A percentile compares a stretch with the other conserved stretches of the same genome.
Evolutionary conservation across 2,113 vertebrate species (phyloP).

Genomic region (Notiomystis cincta): DNA sequence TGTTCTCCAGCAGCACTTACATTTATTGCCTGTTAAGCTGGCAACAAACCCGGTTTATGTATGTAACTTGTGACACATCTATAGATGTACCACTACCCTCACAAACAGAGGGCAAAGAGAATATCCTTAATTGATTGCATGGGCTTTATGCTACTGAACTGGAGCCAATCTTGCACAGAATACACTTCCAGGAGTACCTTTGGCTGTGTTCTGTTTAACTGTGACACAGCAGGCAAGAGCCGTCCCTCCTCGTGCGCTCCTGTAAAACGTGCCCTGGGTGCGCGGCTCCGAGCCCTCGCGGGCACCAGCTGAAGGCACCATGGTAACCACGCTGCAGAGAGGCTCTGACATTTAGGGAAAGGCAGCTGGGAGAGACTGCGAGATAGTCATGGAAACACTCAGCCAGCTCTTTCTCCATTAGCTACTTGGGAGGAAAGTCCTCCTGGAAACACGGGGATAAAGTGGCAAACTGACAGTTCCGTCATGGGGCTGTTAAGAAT

Average conservation of each 20-base stretch:
- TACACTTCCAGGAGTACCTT: not conserved
- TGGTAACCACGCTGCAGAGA: not conserved
- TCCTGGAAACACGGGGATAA: not conserved
- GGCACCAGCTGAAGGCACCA: not conserved
- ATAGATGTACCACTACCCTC: not conserved
- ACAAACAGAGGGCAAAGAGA: not conserved
- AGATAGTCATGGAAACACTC: not conserved
- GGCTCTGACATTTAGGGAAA: conserved; percentile 41
- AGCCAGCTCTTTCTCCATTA: not conserved
- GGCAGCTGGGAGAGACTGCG: not conserved
- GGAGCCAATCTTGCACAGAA: not conserved
- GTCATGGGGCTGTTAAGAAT: not conserved
- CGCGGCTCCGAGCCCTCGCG: not conserved
- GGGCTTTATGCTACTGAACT: not conserved
- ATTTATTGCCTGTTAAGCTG: not conserved
- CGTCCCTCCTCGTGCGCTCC: not conserved
- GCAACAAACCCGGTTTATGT: not conserved
- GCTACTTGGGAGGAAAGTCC: not conserved
- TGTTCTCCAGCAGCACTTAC: not conserved
- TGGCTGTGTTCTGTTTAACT: not conserved
- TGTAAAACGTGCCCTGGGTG: not conserved
- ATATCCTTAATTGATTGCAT: not conserved
- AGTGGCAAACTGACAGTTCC: not conserved
- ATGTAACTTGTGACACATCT: not conserved
- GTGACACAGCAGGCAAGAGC: not conserved